These are phyloP conservation scores for Chaunax sp. DNA, from an alignment of 2,797 vertebrate species.

Conservation along the genomic window DNA sequence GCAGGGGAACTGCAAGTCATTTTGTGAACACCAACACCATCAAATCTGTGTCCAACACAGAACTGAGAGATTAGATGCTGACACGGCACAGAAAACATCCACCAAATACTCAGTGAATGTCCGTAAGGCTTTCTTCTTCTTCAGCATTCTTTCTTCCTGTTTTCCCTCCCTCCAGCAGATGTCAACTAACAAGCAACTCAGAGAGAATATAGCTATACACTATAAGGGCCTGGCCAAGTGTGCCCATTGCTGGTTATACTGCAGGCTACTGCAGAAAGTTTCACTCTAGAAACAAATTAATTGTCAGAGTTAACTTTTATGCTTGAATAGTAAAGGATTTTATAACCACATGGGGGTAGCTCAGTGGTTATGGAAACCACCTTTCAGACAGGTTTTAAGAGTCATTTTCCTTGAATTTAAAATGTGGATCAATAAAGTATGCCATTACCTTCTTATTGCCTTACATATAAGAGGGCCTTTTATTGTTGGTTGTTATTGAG, in stretches of 20 bases:
- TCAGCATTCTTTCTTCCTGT: conserved; percentile 32
- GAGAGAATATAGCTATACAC: conserved; percentile 43
- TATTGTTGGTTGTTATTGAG: conserved; percentile 41
- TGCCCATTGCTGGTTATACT: conserved; percentile 34
- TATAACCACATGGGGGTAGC: conserved; percentile 16
- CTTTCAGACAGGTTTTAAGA: conserved; percentile 26
- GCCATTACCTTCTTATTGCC: conserved; percentile 27
- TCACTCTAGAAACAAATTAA: conserved; percentile 46
- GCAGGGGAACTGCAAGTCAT: conserved; percentile 41
- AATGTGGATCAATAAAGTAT: conserved; percentile 45
- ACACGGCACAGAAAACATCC: conserved; percentile 31
- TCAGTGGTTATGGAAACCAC: conserved; percentile 21
- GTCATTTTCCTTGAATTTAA: conserved; percentile 35
- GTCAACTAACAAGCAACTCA: conserved; percentile 66
- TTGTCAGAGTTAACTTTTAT: conserved; percentile 61
- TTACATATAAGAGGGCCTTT: conserved; percentile 39
- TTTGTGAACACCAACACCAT: conserved; percentile 55
- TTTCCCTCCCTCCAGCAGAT: conserved; percentile 46
- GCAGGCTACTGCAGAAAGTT: conserved; percentile 48
- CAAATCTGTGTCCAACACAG: conserved; percentile 50
- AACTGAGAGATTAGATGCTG: conserved; percentile 57
- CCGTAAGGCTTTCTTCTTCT: conserved; percentile 46
- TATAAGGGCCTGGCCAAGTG: conserved; percentile 44
- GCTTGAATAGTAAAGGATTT: conserved; percentile 52
- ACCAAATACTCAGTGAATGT: conserved; percentile 46